Evolutionary conservation across 2,888 invertebrate genomes (phyloP), one percentile per base, ranked within the genome.

Genomic region (Apoderus coryli): DNA sequence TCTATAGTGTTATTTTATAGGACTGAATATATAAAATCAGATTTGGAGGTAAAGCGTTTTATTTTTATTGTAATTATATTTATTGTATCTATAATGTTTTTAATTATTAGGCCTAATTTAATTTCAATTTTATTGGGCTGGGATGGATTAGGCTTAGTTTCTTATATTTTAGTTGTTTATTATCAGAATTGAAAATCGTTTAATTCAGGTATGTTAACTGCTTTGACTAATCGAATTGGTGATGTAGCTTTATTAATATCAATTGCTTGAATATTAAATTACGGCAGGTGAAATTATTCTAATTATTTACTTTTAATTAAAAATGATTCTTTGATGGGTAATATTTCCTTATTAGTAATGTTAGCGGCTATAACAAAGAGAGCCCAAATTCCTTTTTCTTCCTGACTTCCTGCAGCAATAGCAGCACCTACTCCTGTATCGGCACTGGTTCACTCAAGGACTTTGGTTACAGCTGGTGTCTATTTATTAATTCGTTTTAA

Each of bases 351-450:
- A 7, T 36, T 36, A 26, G 33, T 39, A 12, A 22, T 38, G 22
- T 25, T 65, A 43, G 71, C 72, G 0, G 64, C 67, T 30, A 69
- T 77, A 60, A 78, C 78, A 36, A 81, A 81, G 58, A 80, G 78
- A 43, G 80, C 79, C 50, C 79, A 81, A 57, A 70, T 80, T 64
- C 79, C 80, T 26, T 82, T 81, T 72, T 76, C 75, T 38, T 67
- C 75, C 25, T 81, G 79, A 45, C 56, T 79, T 27, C 80, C 80
- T 27, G 39, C 41, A 6, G 37, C 37, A 14, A 39, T 35, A 13
- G 39, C 41, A 0, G 79, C 78, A 25, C 79, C 79, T 16, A 80
- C 78, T 0, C 78, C 78, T 6, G 71, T 41, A n/a, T 35, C 41
- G 25, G 36, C 34, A 10, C 31, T 40, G 16, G 37, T 38, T 1